These are phyloP conservation scores for Tanytarsus gracilentus DNA, from an alignment of 2,888 invertebrate genomes.

Conservation along the genomic window DNA sequence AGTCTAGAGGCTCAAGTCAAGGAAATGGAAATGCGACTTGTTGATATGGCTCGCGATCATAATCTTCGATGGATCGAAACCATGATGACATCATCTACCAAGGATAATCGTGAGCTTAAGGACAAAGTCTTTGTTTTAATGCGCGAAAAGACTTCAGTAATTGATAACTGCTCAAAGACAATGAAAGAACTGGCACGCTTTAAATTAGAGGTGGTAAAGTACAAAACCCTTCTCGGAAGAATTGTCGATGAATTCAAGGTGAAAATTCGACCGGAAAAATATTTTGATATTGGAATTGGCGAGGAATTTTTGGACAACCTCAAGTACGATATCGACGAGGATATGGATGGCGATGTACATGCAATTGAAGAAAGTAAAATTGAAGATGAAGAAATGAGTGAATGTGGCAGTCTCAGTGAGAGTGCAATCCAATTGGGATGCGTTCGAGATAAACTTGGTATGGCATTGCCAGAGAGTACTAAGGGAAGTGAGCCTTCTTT, in stretches of 20 bases:
- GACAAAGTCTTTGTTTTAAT: constrained; percentile 38
- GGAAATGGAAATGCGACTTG: constrained; percentile 37
- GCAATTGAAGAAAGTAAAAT: neutral
- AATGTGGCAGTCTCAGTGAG: neutral
- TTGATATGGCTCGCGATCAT: constrained; percentile 37
- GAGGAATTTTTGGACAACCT: neutral
- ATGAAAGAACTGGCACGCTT: constrained; percentile 41
- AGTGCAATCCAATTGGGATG: neutral
- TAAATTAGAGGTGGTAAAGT: neutral
- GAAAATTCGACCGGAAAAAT: neutral
- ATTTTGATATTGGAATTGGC: neutral
- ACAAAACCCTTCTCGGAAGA: neutral
- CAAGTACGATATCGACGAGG: neutral
- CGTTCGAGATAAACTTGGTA: neutral
- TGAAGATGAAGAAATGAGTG: neutral
- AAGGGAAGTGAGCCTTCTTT: neutral
- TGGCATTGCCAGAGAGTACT: neutral
- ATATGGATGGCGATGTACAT: neutral
- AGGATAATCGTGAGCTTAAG: constrained; percentile 41
- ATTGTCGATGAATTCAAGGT: constrained; percentile 8
- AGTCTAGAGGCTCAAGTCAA: constrained; percentile 37
- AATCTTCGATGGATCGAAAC: constrained; percentile 39
- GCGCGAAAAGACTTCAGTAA: constrained; percentile 39
- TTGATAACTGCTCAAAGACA: constrained; percentile 37
- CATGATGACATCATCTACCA: constrained; percentile 33